Evolutionary conservation across 2,797 vertebrate species (phyloP).

Genomic region (Phataginus tricuspis): DNA sequence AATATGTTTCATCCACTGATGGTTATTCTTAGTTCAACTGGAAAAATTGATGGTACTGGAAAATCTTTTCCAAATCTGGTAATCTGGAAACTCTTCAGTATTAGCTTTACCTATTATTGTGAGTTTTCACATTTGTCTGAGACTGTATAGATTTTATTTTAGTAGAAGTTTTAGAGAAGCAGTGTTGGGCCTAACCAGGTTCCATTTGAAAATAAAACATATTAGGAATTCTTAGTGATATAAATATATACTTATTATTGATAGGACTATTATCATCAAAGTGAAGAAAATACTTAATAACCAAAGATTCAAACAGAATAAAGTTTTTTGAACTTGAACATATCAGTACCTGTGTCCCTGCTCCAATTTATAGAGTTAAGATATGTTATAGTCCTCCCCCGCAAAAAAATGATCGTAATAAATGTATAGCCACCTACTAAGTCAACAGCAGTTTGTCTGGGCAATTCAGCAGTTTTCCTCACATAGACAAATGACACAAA

Average conservation of each 20-base stretch:
- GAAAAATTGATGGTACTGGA: background rate
- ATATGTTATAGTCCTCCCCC: background rate
- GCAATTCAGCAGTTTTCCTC: background rate
- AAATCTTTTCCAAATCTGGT: background rate
- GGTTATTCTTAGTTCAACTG: background rate
- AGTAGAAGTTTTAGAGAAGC: background rate
- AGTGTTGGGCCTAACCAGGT: background rate
- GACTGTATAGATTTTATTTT: background rate
- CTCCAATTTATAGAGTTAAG: background rate
- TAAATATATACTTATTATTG: background rate
- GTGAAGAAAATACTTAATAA: background rate
- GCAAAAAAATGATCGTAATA: background rate
- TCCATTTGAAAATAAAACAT: background rate
- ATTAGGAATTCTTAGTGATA: background rate
- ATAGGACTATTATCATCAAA: background rate
- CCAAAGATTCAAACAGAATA: background rate
- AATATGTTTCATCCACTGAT: background rate
- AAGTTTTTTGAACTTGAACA: background rate
- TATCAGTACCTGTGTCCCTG: background rate
- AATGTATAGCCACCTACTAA: background rate
- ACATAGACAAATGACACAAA: background rate
- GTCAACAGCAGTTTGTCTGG: background rate
- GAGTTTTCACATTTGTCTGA: background rate
- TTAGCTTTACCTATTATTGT: background rate
- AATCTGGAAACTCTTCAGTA: background rate